phyloP scores from a whole-genome alignment of 2,888 invertebrate species.

The Operophtera brumata region DNA sequence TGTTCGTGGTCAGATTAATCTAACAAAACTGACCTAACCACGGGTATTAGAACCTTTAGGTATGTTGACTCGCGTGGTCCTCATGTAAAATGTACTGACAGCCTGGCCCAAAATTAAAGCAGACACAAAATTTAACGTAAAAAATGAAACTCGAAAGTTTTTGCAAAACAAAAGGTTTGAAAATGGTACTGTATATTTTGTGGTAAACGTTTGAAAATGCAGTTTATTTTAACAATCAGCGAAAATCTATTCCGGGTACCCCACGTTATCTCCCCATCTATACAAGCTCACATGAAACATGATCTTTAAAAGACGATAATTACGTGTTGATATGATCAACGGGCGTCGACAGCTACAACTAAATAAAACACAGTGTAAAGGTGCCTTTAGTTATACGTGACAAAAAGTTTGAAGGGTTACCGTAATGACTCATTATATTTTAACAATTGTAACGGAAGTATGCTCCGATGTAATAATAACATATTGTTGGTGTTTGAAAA shows the following conservation, averaged over 20 bases:
- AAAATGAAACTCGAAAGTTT: background rate
- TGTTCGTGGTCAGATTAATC: too few species aligned
- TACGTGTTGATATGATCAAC: conserved; percentile 34
- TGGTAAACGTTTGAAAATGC: background rate
- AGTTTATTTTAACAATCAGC: conserved; percentile 18
- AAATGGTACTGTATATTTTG: background rate
- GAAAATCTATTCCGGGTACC: conserved; percentile 23
- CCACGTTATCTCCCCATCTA: conserved; percentile 28
- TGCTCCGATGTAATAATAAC: conserved; percentile 50
- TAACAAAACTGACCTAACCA: too few species aligned
- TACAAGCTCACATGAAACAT: conserved; percentile 32
- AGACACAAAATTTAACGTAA: background rate
- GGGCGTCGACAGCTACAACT: conserved; percentile 30
- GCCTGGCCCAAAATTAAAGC: too few species aligned
- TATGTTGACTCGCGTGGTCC: too few species aligned
- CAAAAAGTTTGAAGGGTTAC: conserved; percentile 55
- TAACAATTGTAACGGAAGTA: conserved; percentile 60
- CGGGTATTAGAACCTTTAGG: too few species aligned
- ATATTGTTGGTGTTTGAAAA: conserved; percentile 32
- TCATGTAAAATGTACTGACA: too few species aligned
- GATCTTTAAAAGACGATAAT: conserved; percentile 35
- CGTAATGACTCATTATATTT: conserved; percentile 65
- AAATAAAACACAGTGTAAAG: conserved; percentile 32
- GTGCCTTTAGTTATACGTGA: conserved; percentile 38
- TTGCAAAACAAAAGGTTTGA: background rate